Percentiles rank a stretch among this genome's conserved stretches.
These are phyloP conservation scores for Limanda limanda DNA, from an alignment of 2,113 vertebrate genomes.

Conservation along the genomic window DNA sequence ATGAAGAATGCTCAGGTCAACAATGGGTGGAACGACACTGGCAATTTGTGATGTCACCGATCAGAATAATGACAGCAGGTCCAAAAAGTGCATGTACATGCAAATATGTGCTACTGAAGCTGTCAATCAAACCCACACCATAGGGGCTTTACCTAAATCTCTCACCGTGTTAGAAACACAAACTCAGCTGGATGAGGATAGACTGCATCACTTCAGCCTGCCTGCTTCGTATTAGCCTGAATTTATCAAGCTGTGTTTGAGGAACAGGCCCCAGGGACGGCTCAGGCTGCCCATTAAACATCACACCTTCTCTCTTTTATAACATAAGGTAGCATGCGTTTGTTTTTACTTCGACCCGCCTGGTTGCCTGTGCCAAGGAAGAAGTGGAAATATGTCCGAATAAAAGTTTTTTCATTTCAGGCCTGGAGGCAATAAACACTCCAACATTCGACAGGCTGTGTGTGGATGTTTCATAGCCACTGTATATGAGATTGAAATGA, in stretches of 20 bases:
- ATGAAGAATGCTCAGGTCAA: no score
- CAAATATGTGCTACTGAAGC: no score
- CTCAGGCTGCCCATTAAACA: slow-evolving; percentile 3
- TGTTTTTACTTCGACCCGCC: neutral
- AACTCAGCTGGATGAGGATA: no score
- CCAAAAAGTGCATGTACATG: no score
- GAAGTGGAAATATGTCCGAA: slow-evolving; percentile 14
- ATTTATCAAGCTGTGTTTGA: neutral
- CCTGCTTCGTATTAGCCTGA: neutral
- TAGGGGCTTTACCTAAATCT: no score
- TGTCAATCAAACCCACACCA: no score
- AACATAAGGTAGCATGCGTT: neutral
- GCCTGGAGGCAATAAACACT: slow-evolving; percentile 33
- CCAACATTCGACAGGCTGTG: neutral
- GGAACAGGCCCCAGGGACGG: neutral
- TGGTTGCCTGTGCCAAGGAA: slow-evolving; percentile 13
- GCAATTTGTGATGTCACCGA: no score
- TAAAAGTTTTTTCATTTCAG: slow-evolving; percentile 45
- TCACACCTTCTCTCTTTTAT: neutral
- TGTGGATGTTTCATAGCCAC: slow-evolving; percentile 16
- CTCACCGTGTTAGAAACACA: no score
- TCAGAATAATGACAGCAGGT: no score
- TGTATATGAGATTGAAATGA: slow-evolving; percentile 19
- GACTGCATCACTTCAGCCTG: no score
- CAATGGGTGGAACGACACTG: no score